phyloP scores from a whole-genome alignment of 2,888 invertebrate genomes.

The Dryomyza anilis region DNA sequence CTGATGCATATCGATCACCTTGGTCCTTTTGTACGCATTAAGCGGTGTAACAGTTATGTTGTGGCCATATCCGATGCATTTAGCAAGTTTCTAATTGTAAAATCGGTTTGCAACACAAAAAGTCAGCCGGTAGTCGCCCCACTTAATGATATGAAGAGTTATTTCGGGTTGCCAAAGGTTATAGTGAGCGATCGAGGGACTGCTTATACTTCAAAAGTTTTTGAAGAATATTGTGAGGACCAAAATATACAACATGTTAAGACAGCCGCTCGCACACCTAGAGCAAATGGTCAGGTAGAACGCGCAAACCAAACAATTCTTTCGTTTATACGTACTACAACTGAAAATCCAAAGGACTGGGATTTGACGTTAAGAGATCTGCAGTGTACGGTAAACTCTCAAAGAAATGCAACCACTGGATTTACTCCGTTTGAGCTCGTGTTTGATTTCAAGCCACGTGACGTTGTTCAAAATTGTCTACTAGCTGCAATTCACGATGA shows the following conservation, averaged over 20 bases:
- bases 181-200: too few relatives aligned
- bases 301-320: conserved; percentile 6
- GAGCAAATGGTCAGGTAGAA: conserved; percentile 13
- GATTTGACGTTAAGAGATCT: conserved; percentile 27
- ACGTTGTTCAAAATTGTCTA: conserved; percentile 25
- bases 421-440: conserved; percentile 35
- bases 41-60: conserved; percentile 4
- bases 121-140: conserved; percentile 9
- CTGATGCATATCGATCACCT: conserved; percentile 31
- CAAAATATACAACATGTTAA: too few relatives aligned
- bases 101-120: conserved; percentile 22
- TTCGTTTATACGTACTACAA: not conserved
- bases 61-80: conserved; percentile 28
- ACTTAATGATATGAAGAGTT: conserved; percentile 25
- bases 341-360: not conserved
- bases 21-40: conserved; percentile 9
- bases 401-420: conserved; percentile 27
- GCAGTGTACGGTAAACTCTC: conserved; percentile 34
- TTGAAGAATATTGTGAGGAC: too few relatives aligned
- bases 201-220: too few relatives aligned
- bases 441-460: conserved; percentile 29
- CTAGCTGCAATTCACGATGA: conserved; percentile 28
- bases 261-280: conserved; percentile 9
- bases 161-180: conserved; percentile 36
- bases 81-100: conserved; percentile 29